Conservation (phyloP, 2,797 vertebrate genomes). For the Diglossa cyanea region DNA sequence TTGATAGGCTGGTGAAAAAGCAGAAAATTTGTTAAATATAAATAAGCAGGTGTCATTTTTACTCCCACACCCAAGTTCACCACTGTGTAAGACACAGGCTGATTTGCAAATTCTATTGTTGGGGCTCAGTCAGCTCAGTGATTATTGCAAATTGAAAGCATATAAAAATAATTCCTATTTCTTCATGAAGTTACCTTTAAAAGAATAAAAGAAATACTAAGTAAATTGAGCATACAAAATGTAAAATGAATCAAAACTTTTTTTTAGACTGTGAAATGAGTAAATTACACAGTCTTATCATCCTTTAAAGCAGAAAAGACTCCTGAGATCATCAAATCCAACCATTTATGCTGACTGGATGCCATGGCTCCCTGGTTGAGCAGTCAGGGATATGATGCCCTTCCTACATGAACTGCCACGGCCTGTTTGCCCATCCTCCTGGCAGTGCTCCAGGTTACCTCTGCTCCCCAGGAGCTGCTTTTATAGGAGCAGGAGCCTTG, state of each 20-base stretch:
- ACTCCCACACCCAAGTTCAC: not conserved
- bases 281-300: not conserved
- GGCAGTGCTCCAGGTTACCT: rapidly evolving
- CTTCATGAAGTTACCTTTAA: not conserved
- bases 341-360: not conserved
- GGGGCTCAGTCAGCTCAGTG: not conserved
- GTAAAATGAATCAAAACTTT: not conserved
- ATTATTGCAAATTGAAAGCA: not conserved
- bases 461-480: not conserved
- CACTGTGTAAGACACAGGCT: not conserved
- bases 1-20: not conserved
- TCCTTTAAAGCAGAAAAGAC: not conserved
- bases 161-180: not conserved
- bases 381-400: rapidly evolving
- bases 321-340: not conserved
- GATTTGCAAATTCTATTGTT: not conserved
- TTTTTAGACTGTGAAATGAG: rapidly evolving
- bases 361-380: not conserved
- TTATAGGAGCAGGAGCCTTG: not conserved
- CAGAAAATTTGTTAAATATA: not conserved
- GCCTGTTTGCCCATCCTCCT: not conserved
- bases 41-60: not conserved
- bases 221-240: not conserved
- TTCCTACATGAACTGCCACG: not conserved
- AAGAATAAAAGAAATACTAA: not conserved